Base-by-base conservation (phyloP, 2,113 vertebrate genomes). In the Sorex fumeus region DNA sequence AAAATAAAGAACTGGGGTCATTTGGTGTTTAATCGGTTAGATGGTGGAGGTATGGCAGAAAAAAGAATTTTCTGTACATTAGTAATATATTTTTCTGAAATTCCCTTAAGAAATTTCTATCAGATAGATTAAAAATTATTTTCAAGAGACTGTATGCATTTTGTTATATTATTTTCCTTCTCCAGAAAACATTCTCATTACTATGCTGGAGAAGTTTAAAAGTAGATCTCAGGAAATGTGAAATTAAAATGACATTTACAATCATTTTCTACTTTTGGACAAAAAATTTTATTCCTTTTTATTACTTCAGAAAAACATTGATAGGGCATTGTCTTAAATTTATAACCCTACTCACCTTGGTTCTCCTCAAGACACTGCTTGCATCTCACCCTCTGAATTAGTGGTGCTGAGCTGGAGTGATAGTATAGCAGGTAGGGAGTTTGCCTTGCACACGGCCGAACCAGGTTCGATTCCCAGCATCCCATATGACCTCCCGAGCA, bases 31-130 rank as follows among this genome's bases (percentile, higher is more conserved):
- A 27, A 5, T 18, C n/a, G 8, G 45, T 40, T 12, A 67, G 21
- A 40, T 10, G 16, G 6, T 4, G 12, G 5, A 4, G 2, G 4
- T 28, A 3, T 6, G 7, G 3, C 8, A 8, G 6, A 78, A n/a
- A 3, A 11, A 32, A 18, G 72, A 12, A 13, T 7, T 23, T 8
- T 34, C 27, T 79, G 11, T 19, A 19, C 28, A 16, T 18, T 62
- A 6, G 50, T 53, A 57, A 5, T 57, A 57, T 18, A 2, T 19
- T 18, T 57, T 18, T 57, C 19, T 50, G 47, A 10, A 50, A 43
- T 25, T 30, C 64, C 57, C 71, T 66, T 30, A 32, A 10, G 32
- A 23, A 18, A 36, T 27, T 67, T 34, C 16, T 0, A 32, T 11
- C 9, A 8, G 47, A 82, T n/a, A 21, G 40, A 10, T 69, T 40